Evolutionary conservation across 2,888 invertebrate genomes (phyloP).

Genomic region (Hemistola chrysoprasaria): DNA sequence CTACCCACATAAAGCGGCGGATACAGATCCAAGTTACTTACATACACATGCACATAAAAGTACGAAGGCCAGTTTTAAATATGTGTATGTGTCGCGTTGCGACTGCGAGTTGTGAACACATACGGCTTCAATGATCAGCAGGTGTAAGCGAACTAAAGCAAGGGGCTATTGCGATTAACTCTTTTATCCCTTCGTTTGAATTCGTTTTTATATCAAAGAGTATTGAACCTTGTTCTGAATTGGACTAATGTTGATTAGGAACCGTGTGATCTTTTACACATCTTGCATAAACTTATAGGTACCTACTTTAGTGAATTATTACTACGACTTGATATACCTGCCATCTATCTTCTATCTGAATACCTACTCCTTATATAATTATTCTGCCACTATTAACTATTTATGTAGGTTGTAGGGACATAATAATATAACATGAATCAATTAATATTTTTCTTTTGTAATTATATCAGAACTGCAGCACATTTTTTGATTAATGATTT

Average conservation of each 20-base stretch:
- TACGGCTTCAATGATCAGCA: conserved; percentile 82
- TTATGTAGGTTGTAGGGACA: no score
- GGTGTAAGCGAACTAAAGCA: conserved; percentile 79
- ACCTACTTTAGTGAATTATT: not conserved
- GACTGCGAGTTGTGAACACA: conserved; percentile 72
- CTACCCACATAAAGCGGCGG: conserved; percentile 79
- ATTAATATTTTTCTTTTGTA: no score
- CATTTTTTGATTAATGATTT: no score
- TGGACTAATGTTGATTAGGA: conserved; percentile 67
- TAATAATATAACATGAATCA: no score
- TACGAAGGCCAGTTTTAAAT: conserved; percentile 77
- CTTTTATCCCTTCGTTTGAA: conserved; percentile 81
- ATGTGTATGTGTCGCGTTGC: conserved; percentile 56
- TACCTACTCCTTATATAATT: no score
- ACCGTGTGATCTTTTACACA: conserved; percentile 66
- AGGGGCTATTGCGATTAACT: conserved; percentile 82
- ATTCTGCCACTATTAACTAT: no score
- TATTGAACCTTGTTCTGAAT: conserved; percentile 80
- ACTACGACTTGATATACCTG: no score
- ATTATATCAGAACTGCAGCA: no score
- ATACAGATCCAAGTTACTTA: conserved; percentile 79
- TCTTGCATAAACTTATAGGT: not conserved
- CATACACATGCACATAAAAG: conserved; percentile 71
- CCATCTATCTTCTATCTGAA: no score
- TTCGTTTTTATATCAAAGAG: conserved; percentile 81